Evolutionary conservation across 2,797 vertebrate species (phyloP).

Genomic region (Coreius guichenoti): DNA sequence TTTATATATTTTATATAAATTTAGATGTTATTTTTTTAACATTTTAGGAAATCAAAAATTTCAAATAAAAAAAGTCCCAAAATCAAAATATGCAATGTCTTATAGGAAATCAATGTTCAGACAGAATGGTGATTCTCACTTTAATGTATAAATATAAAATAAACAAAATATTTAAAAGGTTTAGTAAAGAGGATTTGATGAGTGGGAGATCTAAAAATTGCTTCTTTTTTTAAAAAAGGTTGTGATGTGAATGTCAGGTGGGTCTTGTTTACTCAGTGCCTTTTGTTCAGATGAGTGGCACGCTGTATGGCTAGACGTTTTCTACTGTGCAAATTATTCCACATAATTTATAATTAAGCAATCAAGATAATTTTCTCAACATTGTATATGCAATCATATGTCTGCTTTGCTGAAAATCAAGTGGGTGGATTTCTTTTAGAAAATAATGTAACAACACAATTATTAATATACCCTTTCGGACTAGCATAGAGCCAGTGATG

Average conservation of each 20-base stretch:
- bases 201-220: neutral
- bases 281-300: conserved; percentile 19
- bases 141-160: neutral
- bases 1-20: neutral
- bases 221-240: neutral
- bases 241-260: conserved; percentile 31
- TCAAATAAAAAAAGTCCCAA: neutral
- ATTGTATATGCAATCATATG: conserved; percentile 17
- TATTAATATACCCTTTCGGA: neutral
- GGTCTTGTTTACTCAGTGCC: neutral
- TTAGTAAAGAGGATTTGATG: neutral
- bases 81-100: neutral
- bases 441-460: conserved; percentile 15
- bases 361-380: conserved; percentile 20
- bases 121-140: neutral
- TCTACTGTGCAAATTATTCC: conserved; percentile 38
- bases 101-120: neutral
- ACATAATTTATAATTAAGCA: conserved; percentile 29
- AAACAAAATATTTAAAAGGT: neutral
- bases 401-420: conserved; percentile 23
- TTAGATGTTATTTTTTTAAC: neutral
- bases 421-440: conserved; percentile 1
- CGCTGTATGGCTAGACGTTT: conserved; percentile 1
- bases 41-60: neutral
- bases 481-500: neutral